Base-by-base conservation (phyloP, 2,113 vertebrate species). In the Brachyhypopomus occidentalis region DNA sequence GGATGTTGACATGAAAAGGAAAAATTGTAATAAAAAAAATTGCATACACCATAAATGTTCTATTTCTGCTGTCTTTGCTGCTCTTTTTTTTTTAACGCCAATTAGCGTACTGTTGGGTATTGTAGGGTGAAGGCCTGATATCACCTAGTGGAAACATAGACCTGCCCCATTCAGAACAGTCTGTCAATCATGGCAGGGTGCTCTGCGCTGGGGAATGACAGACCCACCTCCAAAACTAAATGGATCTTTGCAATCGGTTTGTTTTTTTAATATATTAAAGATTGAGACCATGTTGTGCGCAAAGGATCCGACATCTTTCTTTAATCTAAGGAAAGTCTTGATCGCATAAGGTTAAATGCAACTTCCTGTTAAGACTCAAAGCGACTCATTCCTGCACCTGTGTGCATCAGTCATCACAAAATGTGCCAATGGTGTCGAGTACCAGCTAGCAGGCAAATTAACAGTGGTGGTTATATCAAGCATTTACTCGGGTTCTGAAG, bases 151-250 rank as follows among this genome's bases (percentile, higher is more conserved):
- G 58, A 74, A 74, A 72, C 41, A 36, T 23, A 9, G 30, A 12
- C 45, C 36, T n/a, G 22, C 2, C 34, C 78, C 64, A 45, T 66
- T 60, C 60, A 56, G 27, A 38, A 74, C 52, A 74, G 30, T 3
- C 30, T 25, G 20, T 56, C 45, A 55, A 27, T 52, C 41, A 52
- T 55, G 3, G 5, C 23, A 27, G 45, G 23, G 67, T 72, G 77
- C 72, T 30, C 1, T 56, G 45, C 22, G 41, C 30, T 8, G n/a
- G 48, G 12, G 22, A 64, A 45, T 22, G 30, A 67, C 4, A 22
- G 17, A 34, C 59, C 81, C 73, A 69, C 84, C 81, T 73, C 63
- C 52, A 48, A 78, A 58, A 76, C 82, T 77, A 83, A 83, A 78
- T 74, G 3, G 19, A 55, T 69, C 71, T 63, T 64, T 56, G 55